Percentiles rank a stretch among this genome's conserved stretches.
Conservation (phyloP, 2,888 invertebrate genomes). For the Ectemnius continuus region DNA sequence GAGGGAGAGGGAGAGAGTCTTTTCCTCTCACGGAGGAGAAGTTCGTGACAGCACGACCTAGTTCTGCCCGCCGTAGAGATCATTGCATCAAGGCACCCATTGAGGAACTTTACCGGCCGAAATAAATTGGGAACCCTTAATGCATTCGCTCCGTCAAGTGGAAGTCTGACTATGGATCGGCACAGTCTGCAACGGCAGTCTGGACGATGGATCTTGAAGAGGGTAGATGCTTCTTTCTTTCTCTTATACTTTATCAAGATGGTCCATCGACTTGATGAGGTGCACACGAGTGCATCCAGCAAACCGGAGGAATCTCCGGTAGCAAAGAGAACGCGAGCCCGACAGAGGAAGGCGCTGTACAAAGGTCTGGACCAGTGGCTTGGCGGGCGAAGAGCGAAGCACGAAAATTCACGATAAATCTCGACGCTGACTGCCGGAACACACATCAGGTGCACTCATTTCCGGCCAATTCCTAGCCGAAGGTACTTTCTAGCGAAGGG, state of each 20-base stretch:
- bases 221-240: no score
- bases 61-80: not conserved
- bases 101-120: not conserved
- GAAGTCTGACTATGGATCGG: no score
- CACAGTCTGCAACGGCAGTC: no score
- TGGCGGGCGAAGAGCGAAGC: slow-evolving; percentile 48
- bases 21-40: no score
- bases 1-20: no score
- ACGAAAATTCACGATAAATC: slow-evolving; percentile 64
- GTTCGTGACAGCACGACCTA: not conserved
- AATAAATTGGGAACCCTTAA: not conserved
- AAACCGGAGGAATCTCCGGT: slow-evolving; percentile 23
- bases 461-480: slow-evolving; percentile 55
- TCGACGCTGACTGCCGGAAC: slow-evolving; percentile 58
- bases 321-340: slow-evolving; percentile 15
- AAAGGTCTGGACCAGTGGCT: slow-evolving; percentile 16
- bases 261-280: slow-evolving; percentile 8
- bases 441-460: slow-evolving; percentile 61
- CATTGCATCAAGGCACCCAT: slow-evolving; percentile 17
- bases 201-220: no score
- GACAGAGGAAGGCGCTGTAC: not conserved
- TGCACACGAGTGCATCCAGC: slow-evolving; percentile 9
- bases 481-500: not conserved
- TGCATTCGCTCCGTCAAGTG: no score
- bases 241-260: not conserved